Conservation (phyloP, 2,113 vertebrate species). For the Brienomyrus longianalis region DNA sequence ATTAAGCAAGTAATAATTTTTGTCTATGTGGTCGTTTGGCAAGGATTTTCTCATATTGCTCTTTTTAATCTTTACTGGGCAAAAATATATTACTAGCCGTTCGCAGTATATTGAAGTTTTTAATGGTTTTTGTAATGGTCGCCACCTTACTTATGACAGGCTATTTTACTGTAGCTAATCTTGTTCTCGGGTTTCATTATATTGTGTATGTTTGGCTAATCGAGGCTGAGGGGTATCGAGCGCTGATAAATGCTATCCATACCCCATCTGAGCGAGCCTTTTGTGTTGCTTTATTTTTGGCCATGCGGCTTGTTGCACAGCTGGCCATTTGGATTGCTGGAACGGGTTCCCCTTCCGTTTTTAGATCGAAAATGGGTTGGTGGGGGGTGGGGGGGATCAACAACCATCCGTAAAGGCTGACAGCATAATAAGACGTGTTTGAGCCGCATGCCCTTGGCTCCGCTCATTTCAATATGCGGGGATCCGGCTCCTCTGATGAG, state of each 20-base stretch:
- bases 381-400: background rate
- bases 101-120: background rate
- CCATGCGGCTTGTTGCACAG: background rate
- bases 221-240: background rate
- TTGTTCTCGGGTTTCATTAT: background rate
- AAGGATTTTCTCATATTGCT: background rate
- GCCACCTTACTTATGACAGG: background rate
- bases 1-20: background rate
- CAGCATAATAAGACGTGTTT: constrained; percentile 15
- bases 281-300: constrained; percentile 15
- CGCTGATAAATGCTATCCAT: background rate
- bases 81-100: background rate
- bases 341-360: background rate
- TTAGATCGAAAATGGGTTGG: background rate
- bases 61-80: background rate
- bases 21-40: background rate
- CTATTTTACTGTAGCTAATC: background rate
- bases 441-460: background rate
- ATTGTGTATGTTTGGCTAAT: background rate
- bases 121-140: background rate
- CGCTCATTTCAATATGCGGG: background rate
- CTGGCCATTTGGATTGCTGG: background rate
- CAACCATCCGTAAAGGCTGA: constrained; percentile 11
- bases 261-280: background rate
- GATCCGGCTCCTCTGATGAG: background rate